Conservation (phyloP, 1,140 invertebrate genomes). For the Coelopa frigida region DNA sequence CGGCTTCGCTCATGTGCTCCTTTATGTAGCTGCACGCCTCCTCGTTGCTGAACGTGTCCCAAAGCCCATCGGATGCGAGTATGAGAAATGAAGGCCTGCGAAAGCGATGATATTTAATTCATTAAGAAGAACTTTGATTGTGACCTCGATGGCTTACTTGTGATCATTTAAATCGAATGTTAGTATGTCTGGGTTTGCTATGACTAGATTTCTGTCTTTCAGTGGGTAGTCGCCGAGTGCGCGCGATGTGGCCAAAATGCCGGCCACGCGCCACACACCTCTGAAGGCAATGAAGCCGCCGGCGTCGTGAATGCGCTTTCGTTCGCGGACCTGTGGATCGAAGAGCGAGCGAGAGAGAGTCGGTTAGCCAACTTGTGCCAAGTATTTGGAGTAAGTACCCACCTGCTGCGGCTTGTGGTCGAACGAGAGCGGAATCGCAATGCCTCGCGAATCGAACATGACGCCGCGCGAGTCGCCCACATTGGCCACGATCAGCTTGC, state of each 20-base stretch:
- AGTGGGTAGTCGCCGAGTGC: conserved; percentile 92
- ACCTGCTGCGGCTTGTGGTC: conserved; percentile 96
- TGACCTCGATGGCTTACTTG: conserved; percentile 44
- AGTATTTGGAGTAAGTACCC: conserved; percentile 17
- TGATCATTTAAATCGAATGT: conserved; percentile 84
- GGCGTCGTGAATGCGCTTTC: conserved; percentile 80
- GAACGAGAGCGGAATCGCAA: conserved; percentile 85
- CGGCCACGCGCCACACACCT: conserved; percentile 93
- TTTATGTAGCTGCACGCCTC: conserved; percentile 84
- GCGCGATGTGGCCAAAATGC: conserved; percentile 89
- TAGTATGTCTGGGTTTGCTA: conserved; percentile 90
- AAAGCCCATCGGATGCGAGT: conserved; percentile 89
- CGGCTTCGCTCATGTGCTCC: conserved; percentile 72
- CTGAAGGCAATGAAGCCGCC: conserved; percentile 91
- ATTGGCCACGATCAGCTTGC: conserved; percentile 84
- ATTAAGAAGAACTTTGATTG: background rate
- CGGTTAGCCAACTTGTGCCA: background rate
- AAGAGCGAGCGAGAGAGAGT: background rate
- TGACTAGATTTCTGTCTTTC: conserved; percentile 86
- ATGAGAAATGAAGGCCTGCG: conserved; percentile 74
- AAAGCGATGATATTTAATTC: background rate
- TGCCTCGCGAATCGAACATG: conserved; percentile 84
- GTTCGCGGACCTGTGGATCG: conserved; percentile 65
- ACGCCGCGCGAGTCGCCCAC: conserved; percentile 93
- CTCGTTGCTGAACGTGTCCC: conserved; percentile 93